Evolutionary conservation across 2,888 invertebrate species (phyloP), one percentile per base, ranked within the genome.

Genomic region (Camponotus fellah): DNA sequence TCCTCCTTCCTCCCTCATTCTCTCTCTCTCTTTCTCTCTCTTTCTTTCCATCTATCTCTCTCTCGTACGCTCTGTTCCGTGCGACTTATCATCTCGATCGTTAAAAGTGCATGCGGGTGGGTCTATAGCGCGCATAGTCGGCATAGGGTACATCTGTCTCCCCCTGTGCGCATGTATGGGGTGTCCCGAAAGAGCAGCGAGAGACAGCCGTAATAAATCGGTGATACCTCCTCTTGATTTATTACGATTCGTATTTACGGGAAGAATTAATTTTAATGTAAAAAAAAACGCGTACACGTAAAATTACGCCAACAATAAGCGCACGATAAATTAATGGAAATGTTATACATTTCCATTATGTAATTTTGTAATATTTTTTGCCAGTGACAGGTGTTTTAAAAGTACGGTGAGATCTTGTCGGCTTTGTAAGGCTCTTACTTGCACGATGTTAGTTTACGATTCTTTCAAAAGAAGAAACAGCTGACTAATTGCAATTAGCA

Each of bases 61-160:
- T 60, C 53, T 62, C 64, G 80, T 66, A 56, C 68, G 9, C 81
- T 79, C 84, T 72, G 83, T 84, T 84, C 68, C 60, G 84, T 80
- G 53, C 88, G 85, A 88, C 88, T 87, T 84, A 82, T 86, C 89
- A 84, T 83, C 82, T 66, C 75, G 82, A 83, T 89, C 89, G 86
- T 89, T 89, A 84, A 86, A 84, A 88, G 83, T 83, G 89, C 89
- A 89, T 87, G 86, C 88, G 88, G 89, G 88, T 89, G 86, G 89
- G 89, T 89, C 87, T 83, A 77, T 77, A 77, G 69, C 77, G 76
- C 66, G 77, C 77, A 77, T 77, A 79, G 84, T 83, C 81, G 81
- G 83, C 84, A 71, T 83, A 81, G 85, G 77, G 85, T 87, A 87
- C 88, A 87, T 88, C 82, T 85, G 85, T 87, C 84, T 85, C 87